A percentile compares a stretch with the other conserved stretches of the same genome.
Conservation (phyloP, 2,888 invertebrate species). For the Conus canariensis region DNA sequence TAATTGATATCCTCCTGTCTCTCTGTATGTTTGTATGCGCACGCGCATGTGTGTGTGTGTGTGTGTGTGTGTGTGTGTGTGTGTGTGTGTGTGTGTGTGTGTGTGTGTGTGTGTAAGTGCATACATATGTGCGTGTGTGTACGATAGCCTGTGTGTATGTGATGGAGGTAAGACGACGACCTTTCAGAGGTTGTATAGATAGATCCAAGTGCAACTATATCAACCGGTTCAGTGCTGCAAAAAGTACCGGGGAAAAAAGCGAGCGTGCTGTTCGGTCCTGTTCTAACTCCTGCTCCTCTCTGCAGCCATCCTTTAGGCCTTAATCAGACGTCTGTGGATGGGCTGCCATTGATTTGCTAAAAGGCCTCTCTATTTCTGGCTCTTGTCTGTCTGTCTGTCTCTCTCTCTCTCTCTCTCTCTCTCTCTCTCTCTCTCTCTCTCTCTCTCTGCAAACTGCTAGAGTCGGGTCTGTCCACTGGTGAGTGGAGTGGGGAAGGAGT, state of each 20-base stretch:
- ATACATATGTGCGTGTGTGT: neutral
- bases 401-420: neutral
- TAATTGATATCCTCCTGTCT: too few species aligned
- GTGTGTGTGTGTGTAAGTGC: neutral
- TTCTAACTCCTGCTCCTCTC: neutral
- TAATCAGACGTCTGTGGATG: neutral
- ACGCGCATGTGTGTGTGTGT: neutral
- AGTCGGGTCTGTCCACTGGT: neutral
- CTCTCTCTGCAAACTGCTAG: neutral
- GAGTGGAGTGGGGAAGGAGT: neutral
- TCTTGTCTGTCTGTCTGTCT: neutral
- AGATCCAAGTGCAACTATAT: too few species aligned
- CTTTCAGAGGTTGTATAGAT: too few species aligned
- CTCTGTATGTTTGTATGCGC: too few species aligned
- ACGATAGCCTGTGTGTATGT: too few species aligned
- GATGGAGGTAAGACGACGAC: too few species aligned
- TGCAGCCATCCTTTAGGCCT: neutral
- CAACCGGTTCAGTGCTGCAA: too few species aligned
- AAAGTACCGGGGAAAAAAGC: too few species aligned
- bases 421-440: conserved; percentile 4
- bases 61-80: neutral
- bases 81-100: neutral
- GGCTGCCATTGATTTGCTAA: conserved; percentile 1
- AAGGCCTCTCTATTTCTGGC: conserved; percentile 12
- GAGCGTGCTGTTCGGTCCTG: too few species aligned